Conservation (phyloP, 2,888 invertebrate species). For the Oscheius sp. region DNA sequence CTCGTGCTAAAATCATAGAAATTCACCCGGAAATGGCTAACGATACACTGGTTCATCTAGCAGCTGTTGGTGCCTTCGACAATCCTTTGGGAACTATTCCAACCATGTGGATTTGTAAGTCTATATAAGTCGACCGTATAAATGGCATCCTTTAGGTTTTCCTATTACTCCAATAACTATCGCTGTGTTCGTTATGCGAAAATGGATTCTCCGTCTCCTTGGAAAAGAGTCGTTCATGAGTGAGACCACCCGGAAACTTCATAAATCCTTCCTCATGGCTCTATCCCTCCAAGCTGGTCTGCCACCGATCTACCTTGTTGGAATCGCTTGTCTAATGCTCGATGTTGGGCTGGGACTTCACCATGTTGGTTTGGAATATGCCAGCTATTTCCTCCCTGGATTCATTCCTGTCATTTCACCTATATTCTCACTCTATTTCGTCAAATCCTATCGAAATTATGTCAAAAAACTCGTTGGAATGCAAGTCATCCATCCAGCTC, state of each 20-base stretch:
- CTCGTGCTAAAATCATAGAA: background rate
- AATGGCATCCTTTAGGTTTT: too few relatives aligned
- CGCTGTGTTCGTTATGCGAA: background rate
- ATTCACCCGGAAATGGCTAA: background rate
- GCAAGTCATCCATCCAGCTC: too few relatives aligned
- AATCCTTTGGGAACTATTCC: background rate
- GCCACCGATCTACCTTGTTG: slow-evolving; percentile 7
- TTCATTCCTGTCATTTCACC: slow-evolving; percentile 8
- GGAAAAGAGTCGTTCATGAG: background rate
- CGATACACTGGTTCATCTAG: too few relatives aligned
- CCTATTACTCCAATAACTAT: slow-evolving; percentile 3
- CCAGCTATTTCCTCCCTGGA: background rate
- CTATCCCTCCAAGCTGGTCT: background rate
- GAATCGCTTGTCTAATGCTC: background rate
- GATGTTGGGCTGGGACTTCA: slow-evolving; percentile 3
- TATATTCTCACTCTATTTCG: slow-evolving; percentile 2
- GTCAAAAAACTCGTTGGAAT: too few relatives aligned
- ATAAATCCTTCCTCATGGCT: background rate
- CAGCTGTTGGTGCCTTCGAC: too few relatives aligned
- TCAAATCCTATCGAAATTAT: background rate
- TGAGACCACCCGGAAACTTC: background rate
- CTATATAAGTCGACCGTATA: too few relatives aligned
- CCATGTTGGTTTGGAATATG: background rate
- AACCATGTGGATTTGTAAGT: background rate
- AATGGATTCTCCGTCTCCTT: background rate